Conservation (phyloP, 1,140 invertebrate genomes). For the Lordiphosa stackelbergi region DNA sequence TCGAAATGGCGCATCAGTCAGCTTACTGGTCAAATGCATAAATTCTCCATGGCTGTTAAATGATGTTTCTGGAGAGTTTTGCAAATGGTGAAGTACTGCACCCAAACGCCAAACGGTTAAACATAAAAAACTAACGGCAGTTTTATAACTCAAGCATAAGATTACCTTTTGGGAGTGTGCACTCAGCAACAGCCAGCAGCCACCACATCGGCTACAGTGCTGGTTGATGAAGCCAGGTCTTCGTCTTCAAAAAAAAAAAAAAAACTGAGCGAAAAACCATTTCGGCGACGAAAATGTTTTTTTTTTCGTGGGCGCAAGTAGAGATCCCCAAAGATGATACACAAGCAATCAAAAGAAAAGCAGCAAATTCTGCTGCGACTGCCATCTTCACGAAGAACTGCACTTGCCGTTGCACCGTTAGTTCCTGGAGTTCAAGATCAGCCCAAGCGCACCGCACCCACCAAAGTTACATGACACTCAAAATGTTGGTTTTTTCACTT, state of each 20-base stretch:
- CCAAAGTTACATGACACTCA: conserved; percentile 22
- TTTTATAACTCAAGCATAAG: conserved; percentile 67
- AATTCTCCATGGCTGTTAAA: conserved; percentile 28
- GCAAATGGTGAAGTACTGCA: conserved; percentile 40
- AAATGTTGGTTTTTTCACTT: conserved; percentile 53
- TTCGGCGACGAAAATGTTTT: conserved; percentile 39
- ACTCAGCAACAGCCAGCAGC: conserved; percentile 24
- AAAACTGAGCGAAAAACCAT: conserved; percentile 31
- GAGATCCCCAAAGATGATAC: conserved; percentile 70
- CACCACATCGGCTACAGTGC: not conserved
- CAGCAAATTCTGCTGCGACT: conserved; percentile 25
- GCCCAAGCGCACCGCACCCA: conserved; percentile 43
- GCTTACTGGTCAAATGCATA: conserved; percentile 28
- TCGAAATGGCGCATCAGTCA: conserved; percentile 25
- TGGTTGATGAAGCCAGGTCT: not conserved
- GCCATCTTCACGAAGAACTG: conserved; percentile 23
- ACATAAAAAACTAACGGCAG: conserved; percentile 72
- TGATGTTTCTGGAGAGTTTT: conserved; percentile 16
- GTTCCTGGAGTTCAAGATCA: conserved; percentile 68
- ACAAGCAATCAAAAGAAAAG: conserved; percentile 75
- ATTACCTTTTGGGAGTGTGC: conserved; percentile 64
- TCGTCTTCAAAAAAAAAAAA: conserved; percentile 20
- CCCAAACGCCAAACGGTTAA: conserved; percentile 68
- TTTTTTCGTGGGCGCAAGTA: conserved; percentile 40
- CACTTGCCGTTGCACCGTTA: conserved; percentile 67